phyloP scores from a whole-genome alignment of 2,888 invertebrate genomes.

The Saturnia japonica region DNA sequence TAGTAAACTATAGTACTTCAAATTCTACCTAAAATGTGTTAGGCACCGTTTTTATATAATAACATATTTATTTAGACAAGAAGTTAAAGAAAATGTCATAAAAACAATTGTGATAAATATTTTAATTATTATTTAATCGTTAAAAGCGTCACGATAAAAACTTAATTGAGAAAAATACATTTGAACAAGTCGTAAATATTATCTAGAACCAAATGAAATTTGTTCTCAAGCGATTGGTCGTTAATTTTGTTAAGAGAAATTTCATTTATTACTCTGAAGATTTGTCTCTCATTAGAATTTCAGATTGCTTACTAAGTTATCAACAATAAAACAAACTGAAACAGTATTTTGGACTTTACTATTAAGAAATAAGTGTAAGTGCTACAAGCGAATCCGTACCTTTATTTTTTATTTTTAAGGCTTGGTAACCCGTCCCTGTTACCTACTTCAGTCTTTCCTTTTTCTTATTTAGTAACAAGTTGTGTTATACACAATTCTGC shows the following conservation, averaged over 20 bases:
- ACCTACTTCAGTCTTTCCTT: too few species aligned
- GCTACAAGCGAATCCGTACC: neutral
- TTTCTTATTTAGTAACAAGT: too few species aligned
- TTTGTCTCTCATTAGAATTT: slow-evolving; percentile 16
- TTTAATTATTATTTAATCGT: neutral
- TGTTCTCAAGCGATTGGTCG: neutral
- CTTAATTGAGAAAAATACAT: neutral
- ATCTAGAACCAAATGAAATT: neutral
- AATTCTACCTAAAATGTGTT: too few species aligned
- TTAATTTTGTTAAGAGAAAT: slow-evolving; percentile 11
- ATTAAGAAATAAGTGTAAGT: neutral
- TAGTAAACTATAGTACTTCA: too few species aligned
- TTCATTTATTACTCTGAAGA: neutral
- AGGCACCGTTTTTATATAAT: too few species aligned
- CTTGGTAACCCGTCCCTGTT: too few species aligned
- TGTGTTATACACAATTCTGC: too few species aligned
- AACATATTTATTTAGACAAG: too few species aligned
- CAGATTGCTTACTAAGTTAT: slow-evolving; percentile 10
- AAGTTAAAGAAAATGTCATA: too few species aligned
- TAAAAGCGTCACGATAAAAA: neutral
- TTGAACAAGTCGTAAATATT: neutral
- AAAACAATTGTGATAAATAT: too few species aligned
- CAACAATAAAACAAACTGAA: slow-evolving; percentile 16
- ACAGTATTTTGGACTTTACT: neutral
- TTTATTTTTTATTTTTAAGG: neutral